Base-by-base conservation (phyloP, 2,797 vertebrate species). In the Columba guinea region DNA sequence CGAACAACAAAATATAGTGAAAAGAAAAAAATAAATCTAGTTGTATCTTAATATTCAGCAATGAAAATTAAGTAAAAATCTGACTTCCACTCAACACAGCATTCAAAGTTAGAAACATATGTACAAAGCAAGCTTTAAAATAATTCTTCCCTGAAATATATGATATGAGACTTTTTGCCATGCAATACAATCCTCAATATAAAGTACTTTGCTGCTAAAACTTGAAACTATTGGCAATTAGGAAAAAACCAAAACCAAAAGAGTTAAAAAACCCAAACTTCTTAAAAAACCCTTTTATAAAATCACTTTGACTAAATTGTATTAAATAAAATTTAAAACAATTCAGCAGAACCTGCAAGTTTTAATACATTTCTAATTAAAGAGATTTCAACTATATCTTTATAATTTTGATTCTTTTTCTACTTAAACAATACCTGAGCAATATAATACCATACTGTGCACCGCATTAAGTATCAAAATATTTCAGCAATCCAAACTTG, bases 61-160 rank as follows among this genome's bases (percentile, higher is more conserved):
- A 67, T 35, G 39, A 90, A 91, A 87, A 83, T 8, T 4, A 80
- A 62, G 16, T 59, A 65, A 82, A 95, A 91, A 55, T 35, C 18
- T 44, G 17, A 75, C 20, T 46, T 79, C 9, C 7, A 39, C 5
- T 55, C 0, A 0, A 60, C 20, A 69, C 4, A 70, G 20, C 20
- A 71, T 44, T 82, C 23, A 10, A 64, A 78, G 8, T 26, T 56
- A 74, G 76, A 87, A 84, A 68, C 13, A 39, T 5, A 35, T 4
- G 30, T 71, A 49, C 3, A 55, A 65, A 63, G 14, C 19, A 81
- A 49, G 10, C 7, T 63, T 76, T n/a, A 30, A 41, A 90, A 89
- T 34, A 56, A 59, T 35, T 75, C 5, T 17, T 65, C 20, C 9
- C 18, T 51, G 12, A 51, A 69, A 80, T 32, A 65, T 2, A 20